A percentile compares a stretch with the other conserved stretches of the same genome.
Conservation (phyloP, 2,113 vertebrate species). For the Charadrius vociferus region DNA sequence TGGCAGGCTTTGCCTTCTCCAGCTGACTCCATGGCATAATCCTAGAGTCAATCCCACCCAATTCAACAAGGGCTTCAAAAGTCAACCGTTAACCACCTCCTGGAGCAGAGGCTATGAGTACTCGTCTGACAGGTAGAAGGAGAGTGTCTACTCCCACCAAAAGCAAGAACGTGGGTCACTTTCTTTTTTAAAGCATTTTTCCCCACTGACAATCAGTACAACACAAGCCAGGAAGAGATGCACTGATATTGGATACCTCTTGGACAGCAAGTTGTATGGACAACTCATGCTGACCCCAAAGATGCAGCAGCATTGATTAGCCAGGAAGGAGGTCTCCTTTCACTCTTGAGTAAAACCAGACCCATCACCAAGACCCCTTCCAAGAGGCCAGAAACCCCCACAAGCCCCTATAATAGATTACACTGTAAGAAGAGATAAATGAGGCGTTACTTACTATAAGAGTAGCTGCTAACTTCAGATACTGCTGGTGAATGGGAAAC, state of each 20-base stretch:
- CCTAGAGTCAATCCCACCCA: neutral
- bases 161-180: neutral
- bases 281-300: neutral
- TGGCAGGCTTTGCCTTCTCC: neutral
- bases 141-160: neutral
- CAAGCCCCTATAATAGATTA: neutral
- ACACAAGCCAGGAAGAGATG: neutral
- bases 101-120: neutral
- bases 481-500: slow-evolving; percentile 86
- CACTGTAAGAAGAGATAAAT: neutral
- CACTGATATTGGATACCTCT: neutral
- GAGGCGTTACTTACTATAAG: slow-evolving; percentile 88
- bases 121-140: neutral
- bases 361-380: neutral
- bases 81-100: neutral
- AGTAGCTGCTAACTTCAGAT: slow-evolving; percentile 96
- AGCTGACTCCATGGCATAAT: neutral
- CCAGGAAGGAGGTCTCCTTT: neutral
- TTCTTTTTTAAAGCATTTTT: neutral
- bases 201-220: neutral
- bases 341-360: neutral
- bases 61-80: neutral
- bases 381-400: neutral
- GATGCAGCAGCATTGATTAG: neutral
- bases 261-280: neutral